Percentiles rank a stretch among this genome's conserved stretches.
Evolutionary conservation across 2,797 vertebrate species (phyloP).

Genomic region (Malacoraja senta): DNA sequence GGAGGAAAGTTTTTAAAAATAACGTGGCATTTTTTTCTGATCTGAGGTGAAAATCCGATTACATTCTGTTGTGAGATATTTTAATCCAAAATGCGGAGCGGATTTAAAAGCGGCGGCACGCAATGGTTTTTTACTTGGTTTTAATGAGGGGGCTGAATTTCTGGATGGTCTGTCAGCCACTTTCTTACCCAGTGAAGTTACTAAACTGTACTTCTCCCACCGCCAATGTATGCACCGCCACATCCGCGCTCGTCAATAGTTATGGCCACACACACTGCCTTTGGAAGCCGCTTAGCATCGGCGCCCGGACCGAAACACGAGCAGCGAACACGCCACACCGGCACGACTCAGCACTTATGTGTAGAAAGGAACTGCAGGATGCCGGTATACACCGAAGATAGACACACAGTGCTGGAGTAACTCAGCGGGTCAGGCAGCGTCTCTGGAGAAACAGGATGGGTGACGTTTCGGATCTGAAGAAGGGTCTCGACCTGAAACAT

Average conservation of each 20-base stretch:
- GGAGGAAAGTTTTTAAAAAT: too few species aligned
- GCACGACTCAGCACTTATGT: too few species aligned
- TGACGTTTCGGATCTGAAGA: too few species aligned
- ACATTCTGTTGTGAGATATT: neutral
- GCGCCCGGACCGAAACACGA: neutral
- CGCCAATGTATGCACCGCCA: neutral
- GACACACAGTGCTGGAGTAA: too few species aligned
- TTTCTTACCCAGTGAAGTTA: neutral
- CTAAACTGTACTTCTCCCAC: neutral
- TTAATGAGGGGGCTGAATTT: neutral
- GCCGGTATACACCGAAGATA: too few species aligned
- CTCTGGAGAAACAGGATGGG: too few species aligned
- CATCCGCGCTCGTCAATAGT: neutral
- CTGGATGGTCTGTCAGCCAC: neutral
- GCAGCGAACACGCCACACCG: neutral
- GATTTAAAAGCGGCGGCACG: too few species aligned
- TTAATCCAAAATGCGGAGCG: neutral
- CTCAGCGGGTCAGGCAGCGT: too few species aligned
- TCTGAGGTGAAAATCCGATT: neutral
- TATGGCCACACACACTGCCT: neutral
- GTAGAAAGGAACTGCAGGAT: too few species aligned
- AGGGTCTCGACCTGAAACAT: too few species aligned
- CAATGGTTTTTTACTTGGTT: neutral
- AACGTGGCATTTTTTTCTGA: too few species aligned
- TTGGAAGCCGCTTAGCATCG: neutral